phyloP scores from a whole-genome alignment of 1,140 invertebrate species.

The Eriosoma lanigerum region DNA sequence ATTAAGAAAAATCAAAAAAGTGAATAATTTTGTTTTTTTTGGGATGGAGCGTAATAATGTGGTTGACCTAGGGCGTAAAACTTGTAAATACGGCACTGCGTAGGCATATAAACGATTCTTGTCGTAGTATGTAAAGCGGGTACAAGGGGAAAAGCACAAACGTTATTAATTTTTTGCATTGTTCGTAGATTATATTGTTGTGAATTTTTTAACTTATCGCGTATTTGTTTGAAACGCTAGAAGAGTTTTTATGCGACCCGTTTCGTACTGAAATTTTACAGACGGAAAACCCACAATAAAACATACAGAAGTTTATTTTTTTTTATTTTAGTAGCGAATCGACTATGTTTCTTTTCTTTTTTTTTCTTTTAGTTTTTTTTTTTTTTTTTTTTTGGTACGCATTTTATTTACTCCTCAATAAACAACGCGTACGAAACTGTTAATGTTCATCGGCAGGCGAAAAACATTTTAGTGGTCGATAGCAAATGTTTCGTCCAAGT shows the following conservation, averaged over 20 bases:
- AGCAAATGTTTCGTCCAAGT: background rate
- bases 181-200: no score
- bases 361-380: background rate
- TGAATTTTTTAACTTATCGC: no score
- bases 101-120: no score
- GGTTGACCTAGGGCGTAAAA: no score
- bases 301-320: background rate
- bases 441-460: background rate
- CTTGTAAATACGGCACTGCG: no score
- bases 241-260: background rate
- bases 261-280: background rate
- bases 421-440: background rate
- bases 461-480: background rate
- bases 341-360: background rate
- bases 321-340: background rate
- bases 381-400: background rate
- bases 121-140: no score
- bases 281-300: background rate
- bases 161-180: no score
- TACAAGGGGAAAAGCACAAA: no score
- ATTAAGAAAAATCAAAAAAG: no score
- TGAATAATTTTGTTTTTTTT: no score
- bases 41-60: no score
- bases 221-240: no score
- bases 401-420: background rate